Evolutionary conservation across 2,113 vertebrate genomes (phyloP).

Genomic region (Pelmatolapia mariae): DNA sequence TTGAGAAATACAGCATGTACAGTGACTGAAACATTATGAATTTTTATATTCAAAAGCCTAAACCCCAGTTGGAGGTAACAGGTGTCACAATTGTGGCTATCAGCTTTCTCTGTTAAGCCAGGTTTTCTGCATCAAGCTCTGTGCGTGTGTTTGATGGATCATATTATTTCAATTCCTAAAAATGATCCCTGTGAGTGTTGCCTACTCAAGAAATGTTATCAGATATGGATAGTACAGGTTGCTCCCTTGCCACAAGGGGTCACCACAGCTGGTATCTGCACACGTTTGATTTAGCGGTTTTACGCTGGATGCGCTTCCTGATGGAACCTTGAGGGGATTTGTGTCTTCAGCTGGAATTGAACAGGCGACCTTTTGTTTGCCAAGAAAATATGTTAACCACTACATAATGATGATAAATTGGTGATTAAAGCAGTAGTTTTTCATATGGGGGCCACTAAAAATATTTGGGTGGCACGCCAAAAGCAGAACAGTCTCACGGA

Average conservation of each 20-base stretch:
- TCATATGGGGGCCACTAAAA: not conserved
- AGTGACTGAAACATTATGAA: not conserved
- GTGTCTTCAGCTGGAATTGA: not conserved
- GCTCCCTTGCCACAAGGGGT: not conserved
- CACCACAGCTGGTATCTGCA: not conserved
- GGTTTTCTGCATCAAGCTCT: not conserved
- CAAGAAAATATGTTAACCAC: not conserved
- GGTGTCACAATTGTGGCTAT: not conserved
- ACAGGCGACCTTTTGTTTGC: not conserved
- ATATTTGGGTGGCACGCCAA: not conserved
- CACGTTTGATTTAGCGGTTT: not conserved
- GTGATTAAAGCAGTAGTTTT: not conserved
- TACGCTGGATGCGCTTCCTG: not conserved
- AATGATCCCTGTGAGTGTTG: not conserved
- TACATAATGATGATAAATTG: not conserved
- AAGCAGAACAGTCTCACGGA: not conserved
- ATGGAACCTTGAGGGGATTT: not conserved
- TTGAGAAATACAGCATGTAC: not conserved
- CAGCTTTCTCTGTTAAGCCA: not conserved
- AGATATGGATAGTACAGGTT: not conserved
- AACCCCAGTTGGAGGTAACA: not conserved
- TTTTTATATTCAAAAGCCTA: not conserved
- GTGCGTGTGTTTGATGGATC: not conserved
- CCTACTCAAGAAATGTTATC: not conserved
- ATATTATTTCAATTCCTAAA: not conserved